Evolutionary conservation across 2,888 invertebrate genomes (phyloP).

Genomic region (Ceratothoa steindachneri): DNA sequence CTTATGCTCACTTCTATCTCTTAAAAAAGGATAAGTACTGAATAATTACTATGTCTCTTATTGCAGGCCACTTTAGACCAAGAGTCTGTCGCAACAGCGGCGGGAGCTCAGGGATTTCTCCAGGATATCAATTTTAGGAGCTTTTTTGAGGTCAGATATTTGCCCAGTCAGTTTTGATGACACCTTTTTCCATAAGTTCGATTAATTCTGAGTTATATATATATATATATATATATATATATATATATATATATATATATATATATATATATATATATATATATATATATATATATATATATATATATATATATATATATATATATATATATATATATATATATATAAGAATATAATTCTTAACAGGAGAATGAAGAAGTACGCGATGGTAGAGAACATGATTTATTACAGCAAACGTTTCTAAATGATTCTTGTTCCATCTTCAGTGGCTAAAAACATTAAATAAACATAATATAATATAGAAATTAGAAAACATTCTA

Average conservation of each 20-base stretch:
- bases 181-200: too few relatives aligned
- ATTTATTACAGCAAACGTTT: too few relatives aligned
- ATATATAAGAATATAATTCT: background rate
- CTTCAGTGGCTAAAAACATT: too few relatives aligned
- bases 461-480: background rate
- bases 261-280: slow-evolving; percentile 17
- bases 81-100: background rate
- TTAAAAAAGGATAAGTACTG: too few relatives aligned
- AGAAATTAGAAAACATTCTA: too few relatives aligned
- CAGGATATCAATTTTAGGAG: slow-evolving; percentile 17
- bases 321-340: slow-evolving; percentile 6
- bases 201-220: too few relatives aligned
- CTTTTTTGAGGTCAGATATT: slow-evolving; percentile 19
- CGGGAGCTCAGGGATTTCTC: slow-evolving; percentile 7
- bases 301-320: slow-evolving; percentile 17
- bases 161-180: too few relatives aligned
- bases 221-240: slow-evolving; percentile 3
- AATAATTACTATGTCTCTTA: background rate
- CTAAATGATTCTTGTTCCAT: too few relatives aligned
- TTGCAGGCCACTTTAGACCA: background rate
- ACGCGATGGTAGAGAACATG: too few relatives aligned
- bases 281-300: slow-evolving; percentile 17
- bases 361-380: too few relatives aligned
- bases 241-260: slow-evolving; percentile 17
- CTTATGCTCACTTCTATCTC: too few relatives aligned